A percentile compares a stretch with the other conserved stretches of the same genome.
phyloP scores from a whole-genome alignment of 1,140 invertebrate genomes.

The Trachymyrmex septentrionalis region DNA sequence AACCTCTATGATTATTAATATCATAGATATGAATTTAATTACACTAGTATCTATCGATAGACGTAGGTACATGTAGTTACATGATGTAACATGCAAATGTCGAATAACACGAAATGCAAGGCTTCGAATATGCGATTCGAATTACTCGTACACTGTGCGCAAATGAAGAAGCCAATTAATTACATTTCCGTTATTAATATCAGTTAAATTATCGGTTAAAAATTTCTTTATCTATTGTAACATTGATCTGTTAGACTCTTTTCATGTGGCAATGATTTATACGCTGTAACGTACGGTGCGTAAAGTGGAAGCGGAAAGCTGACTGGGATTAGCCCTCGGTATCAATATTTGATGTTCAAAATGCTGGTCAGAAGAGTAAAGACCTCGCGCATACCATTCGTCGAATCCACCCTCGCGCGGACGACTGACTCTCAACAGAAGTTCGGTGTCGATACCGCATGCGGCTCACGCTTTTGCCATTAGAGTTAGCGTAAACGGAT shows the following conservation, averaged over 20 bases:
- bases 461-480: slow-evolving; percentile 82
- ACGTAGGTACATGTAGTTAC: background rate
- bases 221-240: background rate
- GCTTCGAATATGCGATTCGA: background rate
- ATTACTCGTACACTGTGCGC: background rate
- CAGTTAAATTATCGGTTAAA: background rate
- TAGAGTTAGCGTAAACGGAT: slow-evolving; percentile 86
- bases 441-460: slow-evolving; percentile 72
- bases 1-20: slow-evolving; percentile 4
- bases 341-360: slow-evolving; percentile 31
- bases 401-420: background rate
- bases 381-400: background rate
- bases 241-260: background rate
- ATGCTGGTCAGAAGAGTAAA: slow-evolving; percentile 20
- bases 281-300: too few relatives aligned
- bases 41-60: background rate
- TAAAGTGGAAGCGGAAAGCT: background rate
- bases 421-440: background rate
- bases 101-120: slow-evolving; percentile 2
- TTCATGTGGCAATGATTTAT: background rate
- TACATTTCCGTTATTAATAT: slow-evolving; percentile 6
- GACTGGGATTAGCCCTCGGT: background rate
- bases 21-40: slow-evolving; percentile 14
- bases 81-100: background rate
- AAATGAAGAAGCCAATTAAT: slow-evolving; percentile 11